Conservation (phyloP, 2,888 invertebrate genomes). For the Dusona sp. region DNA sequence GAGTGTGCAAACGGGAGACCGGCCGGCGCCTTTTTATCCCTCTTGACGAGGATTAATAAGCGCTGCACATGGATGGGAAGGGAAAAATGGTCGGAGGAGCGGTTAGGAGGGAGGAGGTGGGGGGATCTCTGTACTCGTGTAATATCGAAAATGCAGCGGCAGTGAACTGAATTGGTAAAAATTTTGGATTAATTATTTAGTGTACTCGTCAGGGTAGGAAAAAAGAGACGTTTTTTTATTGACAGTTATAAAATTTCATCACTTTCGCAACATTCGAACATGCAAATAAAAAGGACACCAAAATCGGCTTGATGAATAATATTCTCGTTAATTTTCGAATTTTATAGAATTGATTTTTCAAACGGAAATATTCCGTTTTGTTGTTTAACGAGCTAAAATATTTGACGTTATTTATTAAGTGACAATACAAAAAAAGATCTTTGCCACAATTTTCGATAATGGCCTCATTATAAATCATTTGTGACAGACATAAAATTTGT, state of each 20-base stretch:
- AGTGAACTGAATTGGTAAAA: not conserved
- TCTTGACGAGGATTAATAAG: constrained; percentile 18
- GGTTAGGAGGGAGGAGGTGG: not conserved
- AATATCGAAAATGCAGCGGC: constrained; percentile 39
- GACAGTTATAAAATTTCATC: not conserved
- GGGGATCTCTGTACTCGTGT: constrained; percentile 21
- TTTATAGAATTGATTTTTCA: not conserved
- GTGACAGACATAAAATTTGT: not conserved
- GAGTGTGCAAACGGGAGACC: constrained; percentile 51
- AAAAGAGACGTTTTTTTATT: not conserved
- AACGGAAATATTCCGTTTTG: not conserved
- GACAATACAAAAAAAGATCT: not conserved
- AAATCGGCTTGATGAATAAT: not conserved
- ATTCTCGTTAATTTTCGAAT: no score
- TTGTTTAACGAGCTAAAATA: not conserved
- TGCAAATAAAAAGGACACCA: not conserved
- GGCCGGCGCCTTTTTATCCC: constrained; percentile 55
- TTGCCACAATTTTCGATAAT: not conserved
- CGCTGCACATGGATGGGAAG: not conserved
- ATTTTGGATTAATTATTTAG: not conserved
- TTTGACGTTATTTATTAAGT: not conserved
- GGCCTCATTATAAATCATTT: not conserved
- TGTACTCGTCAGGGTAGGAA: not conserved
- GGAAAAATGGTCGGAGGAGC: not conserved
- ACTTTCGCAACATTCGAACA: not conserved